These are phyloP conservation scores for Lasiommata megera DNA, from an alignment of 2,888 invertebrate species.

Conservation along the genomic window DNA sequence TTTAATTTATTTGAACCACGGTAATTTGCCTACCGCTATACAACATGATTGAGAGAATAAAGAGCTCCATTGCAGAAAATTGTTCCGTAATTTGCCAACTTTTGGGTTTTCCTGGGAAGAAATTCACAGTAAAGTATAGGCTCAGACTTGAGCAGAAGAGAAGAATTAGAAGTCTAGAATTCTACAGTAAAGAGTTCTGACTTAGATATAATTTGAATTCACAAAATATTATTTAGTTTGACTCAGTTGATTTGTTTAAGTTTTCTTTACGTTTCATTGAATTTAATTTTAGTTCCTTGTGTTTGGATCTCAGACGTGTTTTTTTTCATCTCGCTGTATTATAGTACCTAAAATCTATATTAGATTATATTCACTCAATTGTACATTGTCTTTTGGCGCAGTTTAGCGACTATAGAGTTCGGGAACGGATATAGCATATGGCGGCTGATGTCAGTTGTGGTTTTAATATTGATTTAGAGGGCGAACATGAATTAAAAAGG, in stretches of 20 bases:
- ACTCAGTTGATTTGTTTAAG: conserved; percentile 27
- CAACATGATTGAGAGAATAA: no score
- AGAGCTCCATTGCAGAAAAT: no score
- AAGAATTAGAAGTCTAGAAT: no score
- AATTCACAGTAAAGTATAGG: no score
- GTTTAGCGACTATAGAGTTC: background rate
- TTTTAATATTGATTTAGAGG: no score
- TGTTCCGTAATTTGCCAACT: no score
- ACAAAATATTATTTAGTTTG: conserved; percentile 3
- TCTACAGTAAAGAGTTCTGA: background rate
- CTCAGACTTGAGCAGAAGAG: no score
- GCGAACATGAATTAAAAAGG: no score
- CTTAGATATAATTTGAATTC: background rate
- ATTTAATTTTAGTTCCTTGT: conserved; percentile 59
- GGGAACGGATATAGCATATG: background rate
- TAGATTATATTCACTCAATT: conserved; percentile 32
- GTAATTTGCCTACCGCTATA: no score
- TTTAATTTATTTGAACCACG: no score
- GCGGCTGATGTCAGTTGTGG: no score
- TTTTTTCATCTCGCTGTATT: conserved; percentile 54
- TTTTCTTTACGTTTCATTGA: conserved; percentile 22
- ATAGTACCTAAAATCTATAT: conserved; percentile 37
- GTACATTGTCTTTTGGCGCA: conserved; percentile 38
- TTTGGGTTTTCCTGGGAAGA: no score
- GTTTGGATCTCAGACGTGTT: conserved; percentile 66